These are phyloP conservation scores for Etheostoma perlongum DNA, from an alignment of 2,797 vertebrate genomes.

Conservation along the genomic window DNA sequence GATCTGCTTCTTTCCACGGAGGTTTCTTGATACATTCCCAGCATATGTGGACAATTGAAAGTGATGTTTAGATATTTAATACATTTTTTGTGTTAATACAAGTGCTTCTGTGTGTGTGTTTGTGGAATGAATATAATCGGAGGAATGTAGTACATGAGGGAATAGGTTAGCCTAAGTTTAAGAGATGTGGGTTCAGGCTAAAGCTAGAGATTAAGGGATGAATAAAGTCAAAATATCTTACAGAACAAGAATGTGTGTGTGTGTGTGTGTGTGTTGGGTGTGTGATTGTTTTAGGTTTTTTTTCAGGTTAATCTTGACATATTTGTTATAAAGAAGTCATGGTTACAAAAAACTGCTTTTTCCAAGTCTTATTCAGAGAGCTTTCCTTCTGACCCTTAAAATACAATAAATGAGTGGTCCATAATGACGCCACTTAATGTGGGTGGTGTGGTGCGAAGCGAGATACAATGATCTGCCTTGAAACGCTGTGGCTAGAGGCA, in stretches of 20 bases:
- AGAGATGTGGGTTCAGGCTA: slow-evolving; percentile 37
- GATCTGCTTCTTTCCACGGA: slow-evolving; percentile 2
- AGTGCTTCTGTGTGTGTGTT: not conserved
- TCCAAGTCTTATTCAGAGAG: slow-evolving; percentile 27
- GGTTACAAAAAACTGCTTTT: slow-evolving; percentile 39
- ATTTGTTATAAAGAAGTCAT: slow-evolving; percentile 7
- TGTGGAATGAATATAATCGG: not conserved
- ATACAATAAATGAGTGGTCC: slow-evolving; percentile 55
- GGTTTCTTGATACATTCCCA: slow-evolving; percentile 18
- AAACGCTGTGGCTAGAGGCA: slow-evolving; percentile 45
- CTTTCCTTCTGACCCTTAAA: slow-evolving; percentile 50
- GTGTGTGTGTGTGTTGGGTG: no score
- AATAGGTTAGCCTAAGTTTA: not conserved
- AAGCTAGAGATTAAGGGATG: slow-evolving; percentile 42
- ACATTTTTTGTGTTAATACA: slow-evolving; percentile 18
- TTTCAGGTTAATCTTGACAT: slow-evolving; percentile 27
- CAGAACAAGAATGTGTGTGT: slow-evolving; percentile 42
- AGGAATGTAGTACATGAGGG: slow-evolving; percentile 27
- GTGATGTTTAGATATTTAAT: not conserved
- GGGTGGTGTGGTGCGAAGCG: slow-evolving; percentile 51
- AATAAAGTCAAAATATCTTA: slow-evolving; percentile 31
- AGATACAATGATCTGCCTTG: slow-evolving; percentile 61
- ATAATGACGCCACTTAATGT: slow-evolving; percentile 71
- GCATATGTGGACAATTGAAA: not conserved
- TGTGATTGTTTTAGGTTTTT: not conserved